Base-by-base conservation (phyloP, 1,140 invertebrate genomes). In the Brachystomella parvula region DNA sequence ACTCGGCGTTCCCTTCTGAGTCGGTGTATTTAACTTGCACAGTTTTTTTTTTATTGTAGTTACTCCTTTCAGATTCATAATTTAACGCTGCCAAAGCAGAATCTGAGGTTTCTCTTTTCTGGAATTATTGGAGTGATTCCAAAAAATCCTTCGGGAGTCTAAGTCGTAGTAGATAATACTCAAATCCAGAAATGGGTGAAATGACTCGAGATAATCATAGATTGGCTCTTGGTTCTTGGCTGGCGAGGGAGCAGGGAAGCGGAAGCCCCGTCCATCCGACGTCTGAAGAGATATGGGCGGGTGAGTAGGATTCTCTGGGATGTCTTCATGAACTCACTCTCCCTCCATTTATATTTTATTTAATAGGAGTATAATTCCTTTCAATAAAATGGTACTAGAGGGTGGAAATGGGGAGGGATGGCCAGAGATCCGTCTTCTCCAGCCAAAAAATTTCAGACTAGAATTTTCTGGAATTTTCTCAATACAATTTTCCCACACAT, bases 341-440 rank as follows among this genome's bases (percentile, higher is more conserved):
- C 6, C 24, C 49, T 53, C 6, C 24, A 53, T 53, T 26, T 9
- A 44, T 44, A n/a, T 53, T 17, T 15, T 53, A 53, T 53, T 53
- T 53, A 53, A 53, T 53, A 53, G 49, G 49, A 53, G 49, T 26
- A 53, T 53, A 53, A 53, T 53, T 53, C 49, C 49, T 53, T 53
- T 53, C 49, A 53, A 53, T 53, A 53, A 53, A 9, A 44, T 44
- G 9, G 39, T 12, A 9, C n/a, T 44, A n/a, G 39, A 44, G 39
- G n/a, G 39, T 44, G 39, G 39, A 9, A 44, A 44, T 44, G n/a
- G 39, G 39, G 9, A 44, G n/a, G 39, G 39, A 44, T 44, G n/a
- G n/a, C 39, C n/a, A 44, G n/a, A 44, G 39, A n/a, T n/a, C n/a
- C 39, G n/a, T 44, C n/a, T 44, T 44, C 39, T 44, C 39, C 9